Evolutionary conservation across 2,888 invertebrate genomes (phyloP).

Genomic region (Agonopterix heracliana): DNA sequence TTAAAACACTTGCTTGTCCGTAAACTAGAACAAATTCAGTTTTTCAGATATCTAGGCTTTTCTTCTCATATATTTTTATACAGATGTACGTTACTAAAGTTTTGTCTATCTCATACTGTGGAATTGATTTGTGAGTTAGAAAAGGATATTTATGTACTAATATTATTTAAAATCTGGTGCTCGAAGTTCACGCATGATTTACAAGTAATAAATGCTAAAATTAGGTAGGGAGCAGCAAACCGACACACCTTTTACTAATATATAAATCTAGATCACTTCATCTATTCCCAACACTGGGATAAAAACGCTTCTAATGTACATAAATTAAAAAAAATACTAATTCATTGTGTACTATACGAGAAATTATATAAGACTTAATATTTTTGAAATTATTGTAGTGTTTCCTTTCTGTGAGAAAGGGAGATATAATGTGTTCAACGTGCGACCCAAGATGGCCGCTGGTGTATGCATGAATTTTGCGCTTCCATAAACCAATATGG

Average conservation of each 20-base stretch:
- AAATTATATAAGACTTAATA: constrained; percentile 56
- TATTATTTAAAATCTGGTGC: constrained; percentile 33
- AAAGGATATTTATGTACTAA: neutral
- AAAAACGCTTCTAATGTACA: constrained; percentile 40
- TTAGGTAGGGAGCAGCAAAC: constrained; percentile 30
- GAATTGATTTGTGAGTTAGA: no score
- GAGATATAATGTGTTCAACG: constrained; percentile 9
- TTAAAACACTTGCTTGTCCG: no score
- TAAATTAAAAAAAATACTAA: constrained; percentile 19
- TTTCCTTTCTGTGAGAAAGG: constrained; percentile 40
- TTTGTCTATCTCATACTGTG: no score
- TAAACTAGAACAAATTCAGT: no score
- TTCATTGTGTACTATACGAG: constrained; percentile 40
- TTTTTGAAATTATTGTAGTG: constrained; percentile 61
- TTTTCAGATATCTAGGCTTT: no score
- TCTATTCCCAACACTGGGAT: constrained; percentile 19
- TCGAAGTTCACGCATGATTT: constrained; percentile 19
- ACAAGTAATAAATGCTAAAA: constrained; percentile 11
- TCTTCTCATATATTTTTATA: no score
- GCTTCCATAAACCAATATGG: neutral
- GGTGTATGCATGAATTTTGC: neutral
- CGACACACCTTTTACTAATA: constrained; percentile 24
- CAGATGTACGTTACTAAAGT: no score
- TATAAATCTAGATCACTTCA: constrained; percentile 15
- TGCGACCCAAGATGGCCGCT: no score